A percentile compares a stretch with the other conserved stretches of the same genome.
These are phyloP conservation scores for Engraulis encrasicolus DNA, from an alignment of 2,113 vertebrate species.

Conservation along the genomic window DNA sequence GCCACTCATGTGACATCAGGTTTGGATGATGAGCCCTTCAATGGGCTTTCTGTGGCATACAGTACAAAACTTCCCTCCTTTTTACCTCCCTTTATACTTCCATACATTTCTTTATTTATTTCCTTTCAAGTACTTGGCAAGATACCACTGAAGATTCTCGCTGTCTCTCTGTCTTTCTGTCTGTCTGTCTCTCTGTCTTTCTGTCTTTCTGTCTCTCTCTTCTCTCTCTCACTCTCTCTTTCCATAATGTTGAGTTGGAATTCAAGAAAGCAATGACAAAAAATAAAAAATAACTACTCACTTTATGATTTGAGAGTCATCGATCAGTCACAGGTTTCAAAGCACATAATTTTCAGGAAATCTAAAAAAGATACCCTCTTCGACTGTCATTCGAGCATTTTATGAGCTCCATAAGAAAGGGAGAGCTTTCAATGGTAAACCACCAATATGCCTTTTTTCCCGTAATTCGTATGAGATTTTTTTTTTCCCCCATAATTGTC, in stretches of 20 bases:
- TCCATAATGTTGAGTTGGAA: too few species aligned
- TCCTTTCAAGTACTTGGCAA: neutral
- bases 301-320: neutral
- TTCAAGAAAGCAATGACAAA: neutral
- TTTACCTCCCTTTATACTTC: neutral
- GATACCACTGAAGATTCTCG: too few species aligned
- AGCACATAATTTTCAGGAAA: neutral
- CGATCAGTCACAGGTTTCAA: neutral
- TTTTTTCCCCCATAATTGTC: neutral
- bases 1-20: constrained; percentile 11
- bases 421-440: neutral
- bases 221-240: too few species aligned
- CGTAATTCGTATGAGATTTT: too few species aligned
- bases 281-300: neutral
- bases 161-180: too few species aligned
- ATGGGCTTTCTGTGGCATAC: neutral
- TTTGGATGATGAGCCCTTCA: neutral
- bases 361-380: constrained; percentile 1
- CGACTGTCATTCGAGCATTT: neutral
- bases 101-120: neutral
- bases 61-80: neutral
- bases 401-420: neutral
- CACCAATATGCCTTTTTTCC: neutral
- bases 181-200: too few species aligned
- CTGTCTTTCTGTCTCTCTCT: too few species aligned